These are phyloP conservation scores for Caenorhabditis elegans DNA, from an alignment of 1,140 invertebrate genomes.

Conservation along the genomic window DNA sequence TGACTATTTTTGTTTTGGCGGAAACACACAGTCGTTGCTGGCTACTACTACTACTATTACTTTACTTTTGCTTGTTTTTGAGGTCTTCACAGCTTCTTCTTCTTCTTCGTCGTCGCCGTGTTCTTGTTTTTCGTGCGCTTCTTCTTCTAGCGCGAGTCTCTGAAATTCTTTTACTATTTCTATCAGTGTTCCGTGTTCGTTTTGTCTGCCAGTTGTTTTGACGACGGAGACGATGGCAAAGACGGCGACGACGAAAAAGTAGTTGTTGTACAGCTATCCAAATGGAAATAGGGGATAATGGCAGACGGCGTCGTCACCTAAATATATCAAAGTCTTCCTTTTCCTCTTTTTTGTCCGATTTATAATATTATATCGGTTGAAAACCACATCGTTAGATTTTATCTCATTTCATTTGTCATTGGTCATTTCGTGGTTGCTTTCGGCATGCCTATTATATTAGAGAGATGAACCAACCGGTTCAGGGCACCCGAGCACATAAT, in stretches of 20 bases:
- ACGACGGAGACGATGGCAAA: background rate
- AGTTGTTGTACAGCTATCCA: background rate
- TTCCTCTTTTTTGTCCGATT: no score
- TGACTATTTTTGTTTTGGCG: background rate
- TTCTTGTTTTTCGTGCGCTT: background rate
- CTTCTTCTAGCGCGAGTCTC: background rate
- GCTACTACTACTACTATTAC: background rate
- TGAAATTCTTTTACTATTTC: slow-evolving; percentile 2
- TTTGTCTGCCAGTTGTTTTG: slow-evolving; percentile 18
- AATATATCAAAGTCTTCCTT: background rate
- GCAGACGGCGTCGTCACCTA: background rate
- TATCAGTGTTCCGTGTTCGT: background rate
- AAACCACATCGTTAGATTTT: background rate
- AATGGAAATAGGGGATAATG: background rate
- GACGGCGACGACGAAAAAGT: background rate
- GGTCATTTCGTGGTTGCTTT: no score
- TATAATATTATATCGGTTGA: no score
- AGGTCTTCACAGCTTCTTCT: slow-evolving; percentile 2
- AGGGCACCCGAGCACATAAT: no score
- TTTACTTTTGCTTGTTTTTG: background rate
- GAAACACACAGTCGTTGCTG: background rate
- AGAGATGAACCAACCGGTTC: no score
- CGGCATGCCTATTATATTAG: no score
- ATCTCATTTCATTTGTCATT: no score
- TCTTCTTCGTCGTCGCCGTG: background rate